These are phyloP conservation scores for Ichneumon xanthorius DNA, from an alignment of 2,888 invertebrate genomes.

Conservation along the genomic window DNA sequence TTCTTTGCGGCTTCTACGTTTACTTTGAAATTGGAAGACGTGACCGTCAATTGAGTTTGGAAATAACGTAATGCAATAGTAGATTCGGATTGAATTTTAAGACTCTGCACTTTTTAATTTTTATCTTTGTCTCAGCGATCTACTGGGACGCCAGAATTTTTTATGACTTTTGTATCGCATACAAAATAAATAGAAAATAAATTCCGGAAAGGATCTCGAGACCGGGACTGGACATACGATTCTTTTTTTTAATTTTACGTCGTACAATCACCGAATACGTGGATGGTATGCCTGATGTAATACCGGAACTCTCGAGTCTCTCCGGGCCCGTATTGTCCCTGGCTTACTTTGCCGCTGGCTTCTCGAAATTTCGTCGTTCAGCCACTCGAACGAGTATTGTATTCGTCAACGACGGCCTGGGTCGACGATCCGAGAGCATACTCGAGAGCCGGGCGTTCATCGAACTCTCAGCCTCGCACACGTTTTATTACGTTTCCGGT, in stretches of 20 bases:
- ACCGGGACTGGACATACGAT: too few species aligned
- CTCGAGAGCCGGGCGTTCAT: conserved; percentile 36
- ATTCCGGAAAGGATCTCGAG: background rate
- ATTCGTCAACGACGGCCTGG: conserved; percentile 69
- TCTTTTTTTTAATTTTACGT: background rate
- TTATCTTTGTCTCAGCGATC: too few species aligned
- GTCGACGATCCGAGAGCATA: conserved; percentile 41
- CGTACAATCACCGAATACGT: background rate
- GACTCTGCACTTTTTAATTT: too few species aligned
- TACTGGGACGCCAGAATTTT: too few species aligned
- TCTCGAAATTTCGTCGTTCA: conserved; percentile 69
- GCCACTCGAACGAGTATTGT: conserved; percentile 70
- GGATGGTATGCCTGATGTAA: background rate
- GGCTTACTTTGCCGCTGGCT: conserved; percentile 41
- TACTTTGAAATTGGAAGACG: too few species aligned
- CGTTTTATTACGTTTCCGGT: conserved; percentile 69
- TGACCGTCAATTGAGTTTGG: too few species aligned
- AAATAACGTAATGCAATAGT: too few species aligned
- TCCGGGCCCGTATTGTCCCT: conserved; percentile 17
- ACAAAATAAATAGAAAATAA: background rate
- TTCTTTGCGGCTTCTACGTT: too few species aligned
- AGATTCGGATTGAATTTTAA: too few species aligned
- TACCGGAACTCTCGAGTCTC: background rate
- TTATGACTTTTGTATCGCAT: too few species aligned
- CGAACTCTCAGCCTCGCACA: conserved; percentile 51